Evolutionary conservation across 1,140 invertebrate genomes (phyloP).

Genomic region (Vanessa tameamea): DNA sequence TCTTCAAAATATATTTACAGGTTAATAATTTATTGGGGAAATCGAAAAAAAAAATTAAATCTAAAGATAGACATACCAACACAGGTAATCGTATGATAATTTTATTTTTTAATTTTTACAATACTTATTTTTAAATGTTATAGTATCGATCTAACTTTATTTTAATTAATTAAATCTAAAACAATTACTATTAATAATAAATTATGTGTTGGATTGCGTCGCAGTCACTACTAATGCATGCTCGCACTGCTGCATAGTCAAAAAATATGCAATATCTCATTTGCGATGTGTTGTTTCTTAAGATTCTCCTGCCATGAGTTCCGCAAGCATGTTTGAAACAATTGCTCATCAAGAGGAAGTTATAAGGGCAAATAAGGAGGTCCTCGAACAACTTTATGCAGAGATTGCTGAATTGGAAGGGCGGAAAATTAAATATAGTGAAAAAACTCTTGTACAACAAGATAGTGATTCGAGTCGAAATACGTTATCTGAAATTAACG

Average conservation of each 20-base stretch:
- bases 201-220: no score
- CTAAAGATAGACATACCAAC: conserved; percentile 41
- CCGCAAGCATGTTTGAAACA: conserved; percentile 68
- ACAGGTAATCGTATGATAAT: conserved; percentile 16
- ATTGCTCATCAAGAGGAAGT: conserved; percentile 76
- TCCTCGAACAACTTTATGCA: conserved; percentile 78
- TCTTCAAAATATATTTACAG: conserved; percentile 30
- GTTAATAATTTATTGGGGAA: conserved; percentile 61
- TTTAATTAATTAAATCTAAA: background rate
- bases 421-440: conserved; percentile 75
- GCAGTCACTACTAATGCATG: no score
- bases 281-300: conserved; percentile 15
- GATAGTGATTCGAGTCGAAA: conserved; percentile 80
- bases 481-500: conserved; percentile 69
- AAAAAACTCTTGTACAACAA: conserved; percentile 50
- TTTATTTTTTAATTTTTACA: no score
- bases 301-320: conserved; percentile 55
- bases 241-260: no score
- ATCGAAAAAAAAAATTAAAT: conserved; percentile 52
- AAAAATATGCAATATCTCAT: background rate
- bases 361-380: conserved; percentile 76
- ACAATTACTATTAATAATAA: no score
- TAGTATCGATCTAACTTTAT: background rate
- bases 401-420: conserved; percentile 79
- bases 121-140: no score